Evolutionary conservation across 1,140 invertebrate species (phyloP).

Genomic region (Halyomorpha halys): DNA sequence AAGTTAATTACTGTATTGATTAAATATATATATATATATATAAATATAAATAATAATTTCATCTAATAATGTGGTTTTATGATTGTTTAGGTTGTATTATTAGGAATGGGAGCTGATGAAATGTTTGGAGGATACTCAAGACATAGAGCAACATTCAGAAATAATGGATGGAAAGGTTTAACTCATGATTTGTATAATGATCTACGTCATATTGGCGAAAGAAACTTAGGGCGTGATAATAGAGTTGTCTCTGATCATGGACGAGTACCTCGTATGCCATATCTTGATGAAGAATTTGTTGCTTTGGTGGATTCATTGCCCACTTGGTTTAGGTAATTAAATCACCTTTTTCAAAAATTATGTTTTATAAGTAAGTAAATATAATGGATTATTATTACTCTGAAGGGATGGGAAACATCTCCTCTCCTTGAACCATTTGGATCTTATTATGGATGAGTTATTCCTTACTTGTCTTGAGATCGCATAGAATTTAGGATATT

Average conservation of each 20-base stretch:
- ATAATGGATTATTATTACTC: too few species aligned
- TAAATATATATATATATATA: background rate
- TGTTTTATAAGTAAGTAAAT: too few species aligned
- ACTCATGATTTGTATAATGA: constrained; percentile 61
- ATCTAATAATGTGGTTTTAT: background rate
- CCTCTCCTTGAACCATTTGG: too few species aligned
- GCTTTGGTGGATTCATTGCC: constrained; percentile 57
- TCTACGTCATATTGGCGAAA: constrained; percentile 70
- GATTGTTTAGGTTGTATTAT: constrained; percentile 55
- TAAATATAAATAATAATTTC: too few species aligned
- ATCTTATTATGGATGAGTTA: too few species aligned
- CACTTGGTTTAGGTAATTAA: constrained; percentile 62
- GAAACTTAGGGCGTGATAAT: constrained; percentile 92
- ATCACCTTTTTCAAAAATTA: too few species aligned
- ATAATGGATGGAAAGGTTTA: constrained; percentile 56
- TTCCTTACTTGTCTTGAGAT: too few species aligned
- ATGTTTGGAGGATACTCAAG: constrained; percentile 88
- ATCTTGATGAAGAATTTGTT: constrained; percentile 83
- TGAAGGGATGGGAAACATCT: too few species aligned
- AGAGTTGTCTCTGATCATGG: constrained; percentile 70
- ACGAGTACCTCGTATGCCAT: constrained; percentile 75
- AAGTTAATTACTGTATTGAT: too few species aligned
- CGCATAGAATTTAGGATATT: too few species aligned
- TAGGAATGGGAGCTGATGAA: constrained; percentile 95
- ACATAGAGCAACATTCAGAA: constrained; percentile 63